A percentile compares a stretch with the other conserved stretches of the same genome.
phyloP scores from a whole-genome alignment of 2,888 invertebrate genomes.

The Lysandra coridon region DNA sequence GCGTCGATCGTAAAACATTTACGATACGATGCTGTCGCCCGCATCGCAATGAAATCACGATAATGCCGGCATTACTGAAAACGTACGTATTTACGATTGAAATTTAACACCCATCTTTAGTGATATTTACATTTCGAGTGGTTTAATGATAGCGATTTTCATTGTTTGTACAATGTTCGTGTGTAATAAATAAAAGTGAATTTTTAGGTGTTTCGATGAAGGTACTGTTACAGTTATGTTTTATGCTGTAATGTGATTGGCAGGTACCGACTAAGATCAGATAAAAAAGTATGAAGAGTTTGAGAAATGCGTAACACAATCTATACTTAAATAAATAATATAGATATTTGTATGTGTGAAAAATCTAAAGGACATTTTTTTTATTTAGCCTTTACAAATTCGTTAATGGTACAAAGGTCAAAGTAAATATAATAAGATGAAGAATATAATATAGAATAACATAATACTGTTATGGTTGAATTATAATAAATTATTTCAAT shows the following conservation, averaged over 20 bases:
- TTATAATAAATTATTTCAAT: background rate
- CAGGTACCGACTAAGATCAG: too few relatives aligned
- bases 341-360: too few relatives aligned
- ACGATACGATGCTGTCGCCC: conserved; percentile 50
- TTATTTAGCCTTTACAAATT: too few relatives aligned
- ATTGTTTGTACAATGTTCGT: background rate
- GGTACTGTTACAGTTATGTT: background rate
- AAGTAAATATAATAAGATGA: too few relatives aligned
- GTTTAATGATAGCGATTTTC: conserved; percentile 15
- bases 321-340: too few relatives aligned
- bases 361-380: too few relatives aligned
- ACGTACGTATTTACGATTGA: conserved; percentile 39
- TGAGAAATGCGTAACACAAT: too few relatives aligned
- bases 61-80: conserved; percentile 51
- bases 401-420: too few relatives aligned
- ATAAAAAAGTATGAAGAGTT: too few relatives aligned
- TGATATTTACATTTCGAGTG: conserved; percentile 18
- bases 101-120: conserved; percentile 39
- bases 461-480: background rate
- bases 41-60: conserved; percentile 49
- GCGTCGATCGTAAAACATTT: conserved; percentile 63
- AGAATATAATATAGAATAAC: background rate
- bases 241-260: too few relatives aligned
- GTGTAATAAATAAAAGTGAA: background rate
- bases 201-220: background rate